Evolutionary conservation across 2,888 invertebrate species (phyloP).

Genomic region (Gasteruption jaculator): DNA sequence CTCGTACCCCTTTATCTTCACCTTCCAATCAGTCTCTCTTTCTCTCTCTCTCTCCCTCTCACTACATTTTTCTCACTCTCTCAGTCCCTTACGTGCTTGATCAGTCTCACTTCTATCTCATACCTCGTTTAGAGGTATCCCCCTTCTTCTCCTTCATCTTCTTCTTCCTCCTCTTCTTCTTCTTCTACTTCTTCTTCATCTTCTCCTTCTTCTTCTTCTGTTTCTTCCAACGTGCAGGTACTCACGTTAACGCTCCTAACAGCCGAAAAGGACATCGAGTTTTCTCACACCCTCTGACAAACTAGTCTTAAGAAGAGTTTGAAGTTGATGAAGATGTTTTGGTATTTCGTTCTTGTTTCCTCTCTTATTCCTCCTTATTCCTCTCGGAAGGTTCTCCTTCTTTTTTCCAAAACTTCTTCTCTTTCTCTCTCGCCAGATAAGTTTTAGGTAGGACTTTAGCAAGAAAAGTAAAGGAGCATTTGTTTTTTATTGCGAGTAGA

Average conservation of each 20-base stretch:
- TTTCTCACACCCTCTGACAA: slow-evolving; percentile 5
- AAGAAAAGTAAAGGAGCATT: no score
- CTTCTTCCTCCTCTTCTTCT: slow-evolving; percentile 7
- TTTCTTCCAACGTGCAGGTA: slow-evolving; percentile 8
- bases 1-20: slow-evolving; percentile 40
- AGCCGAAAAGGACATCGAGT: not conserved
- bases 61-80: slow-evolving; percentile 15
- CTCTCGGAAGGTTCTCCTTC: no score
- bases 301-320: slow-evolving; percentile 12
- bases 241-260: slow-evolving; percentile 20
- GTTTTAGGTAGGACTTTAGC: no score
- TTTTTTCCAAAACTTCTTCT: no score
- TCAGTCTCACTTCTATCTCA: slow-evolving; percentile 4
- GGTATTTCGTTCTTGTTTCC: no score
- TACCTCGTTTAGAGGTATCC: slow-evolving; percentile 9
- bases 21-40: slow-evolving; percentile 35
- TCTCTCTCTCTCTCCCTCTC: slow-evolving; percentile 18
- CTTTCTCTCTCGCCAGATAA: no score
- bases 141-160: slow-evolving; percentile 15
- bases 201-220: slow-evolving; percentile 6
- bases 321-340: no score
- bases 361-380: no score
- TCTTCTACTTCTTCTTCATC: slow-evolving; percentile 14
- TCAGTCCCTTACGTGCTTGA: slow-evolving; percentile 5
- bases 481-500: no score